Evolutionary conservation across 2,797 vertebrate genomes (phyloP).

Genomic region (Pteronotus mesoamericanus): DNA sequence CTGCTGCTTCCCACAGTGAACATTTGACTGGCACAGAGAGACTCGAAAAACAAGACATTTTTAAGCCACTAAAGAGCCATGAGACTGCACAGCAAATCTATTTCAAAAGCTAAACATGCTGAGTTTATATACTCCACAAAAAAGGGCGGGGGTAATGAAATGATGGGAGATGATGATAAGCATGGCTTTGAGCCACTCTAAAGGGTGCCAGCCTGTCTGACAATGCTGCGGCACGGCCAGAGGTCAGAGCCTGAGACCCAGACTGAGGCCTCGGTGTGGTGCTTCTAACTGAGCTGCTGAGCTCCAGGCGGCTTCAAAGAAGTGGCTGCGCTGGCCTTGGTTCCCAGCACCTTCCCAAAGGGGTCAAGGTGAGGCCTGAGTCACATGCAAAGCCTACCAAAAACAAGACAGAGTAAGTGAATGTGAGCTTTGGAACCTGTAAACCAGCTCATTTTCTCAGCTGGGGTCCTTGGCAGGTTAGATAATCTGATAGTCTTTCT

Average conservation of each 20-base stretch:
- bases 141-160: neutral
- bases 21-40: neutral
- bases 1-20: neutral
- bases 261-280: neutral
- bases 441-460: neutral
- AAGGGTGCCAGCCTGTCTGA: neutral
- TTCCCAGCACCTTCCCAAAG: neutral
- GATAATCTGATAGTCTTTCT: neutral
- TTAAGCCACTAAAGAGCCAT: neutral
- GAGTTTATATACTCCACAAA: neutral
- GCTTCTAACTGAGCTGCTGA: neutral
- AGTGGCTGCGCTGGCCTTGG: accelerated
- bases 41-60: neutral
- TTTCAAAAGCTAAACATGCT: neutral
- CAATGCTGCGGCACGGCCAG: neutral
- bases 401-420: neutral
- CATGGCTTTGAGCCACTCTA: neutral
- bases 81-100: neutral
- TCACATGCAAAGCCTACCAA: neutral
- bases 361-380: neutral
- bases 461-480: neutral
- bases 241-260: neutral
- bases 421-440: neutral
- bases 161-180: neutral
- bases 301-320: neutral